Base-by-base conservation (phyloP, 2,113 vertebrate genomes). In the Gasterosteus aculeatus region DNA sequence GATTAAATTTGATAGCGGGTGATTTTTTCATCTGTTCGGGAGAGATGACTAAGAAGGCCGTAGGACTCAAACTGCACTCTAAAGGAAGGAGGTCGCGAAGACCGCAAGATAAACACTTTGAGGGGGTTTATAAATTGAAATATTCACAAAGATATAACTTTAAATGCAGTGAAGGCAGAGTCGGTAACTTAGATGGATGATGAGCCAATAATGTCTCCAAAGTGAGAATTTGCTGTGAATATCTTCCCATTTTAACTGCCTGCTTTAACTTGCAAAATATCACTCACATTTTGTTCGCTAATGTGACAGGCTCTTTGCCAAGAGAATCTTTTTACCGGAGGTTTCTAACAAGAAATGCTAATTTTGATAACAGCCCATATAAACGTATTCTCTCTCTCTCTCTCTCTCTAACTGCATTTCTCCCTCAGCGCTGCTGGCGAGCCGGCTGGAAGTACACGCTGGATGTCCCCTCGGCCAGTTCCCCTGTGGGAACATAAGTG, bases 391-490 rank as follows among this genome's bases (percentile, higher is more conserved):
- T 41, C 12, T 54, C 38, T 58, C 10, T 35, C 35, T 38, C 35
- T 38, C 35, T 38, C 35, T 38, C n/a, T 78, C 10, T 41, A 10
- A 9, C n/a, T 47, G 5, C 46, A 7, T 61, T 16, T 57, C 2
- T 72, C 47, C 57, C 26, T 59, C 85, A 46, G 82, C 56, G 2
- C 66, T 92, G 78, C 76, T 80, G 31, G 66, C 88, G 82, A 85
- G 80, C 74, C 74, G 56, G 63, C 72, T 41, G 15, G 41, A 72
- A 51, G 51, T 26, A 47, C 78, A 75, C 49, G n/a, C 58, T 4
- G 91, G 86, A n/a, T 96, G 94, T 75, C 93, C 88, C 1, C 92
- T 95, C 1, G 93, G 92, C 7, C 95, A 94, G 72, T 96, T 96
- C 54, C 95, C 95, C 26, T 95, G 94, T 81, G 95, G 95, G 39